Conservation (phyloP, 2,113 vertebrate genomes). For the Trichechus manatus region DNA sequence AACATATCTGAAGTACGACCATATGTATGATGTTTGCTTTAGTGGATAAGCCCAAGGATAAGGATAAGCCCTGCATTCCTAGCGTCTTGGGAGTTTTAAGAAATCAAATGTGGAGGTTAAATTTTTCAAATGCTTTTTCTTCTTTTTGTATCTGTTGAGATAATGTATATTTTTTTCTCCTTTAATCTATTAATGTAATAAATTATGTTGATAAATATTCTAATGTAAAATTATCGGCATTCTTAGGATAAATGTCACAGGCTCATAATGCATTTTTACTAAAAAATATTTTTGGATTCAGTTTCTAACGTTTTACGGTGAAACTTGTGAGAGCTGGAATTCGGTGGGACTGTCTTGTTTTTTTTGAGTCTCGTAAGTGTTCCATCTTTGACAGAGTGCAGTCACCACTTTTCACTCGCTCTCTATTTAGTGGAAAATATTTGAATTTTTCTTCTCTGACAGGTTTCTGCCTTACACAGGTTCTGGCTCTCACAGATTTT, state of each 20-base stretch:
- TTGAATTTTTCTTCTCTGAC: too few species aligned
- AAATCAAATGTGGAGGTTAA: neutral
- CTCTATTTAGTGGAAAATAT: too few species aligned
- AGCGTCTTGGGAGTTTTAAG: conserved; percentile 7
- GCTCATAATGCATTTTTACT: neutral
- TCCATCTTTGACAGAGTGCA: too few species aligned
- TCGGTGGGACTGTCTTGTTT: too few species aligned
- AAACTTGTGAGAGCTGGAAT: too few species aligned
- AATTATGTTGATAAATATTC: conserved; percentile 9
- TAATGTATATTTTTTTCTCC: too few species aligned
- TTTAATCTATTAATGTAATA: neutral
- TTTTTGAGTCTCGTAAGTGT: too few species aligned
- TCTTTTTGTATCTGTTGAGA: too few species aligned
- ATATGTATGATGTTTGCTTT: neutral
- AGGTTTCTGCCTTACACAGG: too few species aligned
- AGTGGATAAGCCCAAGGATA: neutral
- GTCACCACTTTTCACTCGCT: too few species aligned
- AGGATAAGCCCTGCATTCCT: neutral
- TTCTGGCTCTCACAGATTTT: too few species aligned
- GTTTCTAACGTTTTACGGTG: neutral
- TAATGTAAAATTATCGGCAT: conserved; percentile 1
- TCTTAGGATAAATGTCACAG: neutral
- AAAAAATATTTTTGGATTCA: neutral
- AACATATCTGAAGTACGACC: too few species aligned
- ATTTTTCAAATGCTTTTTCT: neutral